Base-by-base conservation (phyloP, 2,888 invertebrate species). In the Mechanitis mazaeus region DNA sequence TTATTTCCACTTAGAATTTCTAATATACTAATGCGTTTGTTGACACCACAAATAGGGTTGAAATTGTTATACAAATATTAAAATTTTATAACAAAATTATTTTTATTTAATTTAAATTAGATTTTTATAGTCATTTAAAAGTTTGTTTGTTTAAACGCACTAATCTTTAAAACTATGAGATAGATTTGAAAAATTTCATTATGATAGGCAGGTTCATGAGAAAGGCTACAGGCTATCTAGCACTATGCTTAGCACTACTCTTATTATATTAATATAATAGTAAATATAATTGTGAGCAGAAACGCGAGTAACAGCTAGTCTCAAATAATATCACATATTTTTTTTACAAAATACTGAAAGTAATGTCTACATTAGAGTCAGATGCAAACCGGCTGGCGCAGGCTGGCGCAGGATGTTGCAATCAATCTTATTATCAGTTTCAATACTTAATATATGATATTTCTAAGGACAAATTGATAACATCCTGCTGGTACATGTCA, bases 1-100 rank as follows among this genome's bases (percentile, higher is more conserved):
- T 60, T 61, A 53, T 64, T 58, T 33, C 59, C 57, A 58, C 55
- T 64, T 67, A 63, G 63, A 64, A 67, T 64, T 61, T 63, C 58
- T 63, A 67, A 64, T 64, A 59, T 58, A 58, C 54, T 45, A 47
- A 53, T 38, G 53, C 20, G 58, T 50, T 58, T 53, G 38, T 58
- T 53, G 53, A 50, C 38, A 47, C 38, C 50, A 11, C 38, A n/a
- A 12, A 1, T 33, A 12, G 33, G 7, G 28, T 28, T 20, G 20
- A 20, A 20, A 20, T 20, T 20, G 20, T 20, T 20, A 20, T 20
- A 20, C 12, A 33, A 54, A 54, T 54, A 5, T 33, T 54, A 33
- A 54, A 38, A 38, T 35, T 4, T 38, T 38, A 7, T 38, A 38
- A 38, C 38, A 38, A 38, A 38, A 38, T 2, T 7, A 38, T 38